Evolutionary conservation across 2,888 invertebrate species (phyloP).

Genomic region (Nowickia ferox): DNA sequence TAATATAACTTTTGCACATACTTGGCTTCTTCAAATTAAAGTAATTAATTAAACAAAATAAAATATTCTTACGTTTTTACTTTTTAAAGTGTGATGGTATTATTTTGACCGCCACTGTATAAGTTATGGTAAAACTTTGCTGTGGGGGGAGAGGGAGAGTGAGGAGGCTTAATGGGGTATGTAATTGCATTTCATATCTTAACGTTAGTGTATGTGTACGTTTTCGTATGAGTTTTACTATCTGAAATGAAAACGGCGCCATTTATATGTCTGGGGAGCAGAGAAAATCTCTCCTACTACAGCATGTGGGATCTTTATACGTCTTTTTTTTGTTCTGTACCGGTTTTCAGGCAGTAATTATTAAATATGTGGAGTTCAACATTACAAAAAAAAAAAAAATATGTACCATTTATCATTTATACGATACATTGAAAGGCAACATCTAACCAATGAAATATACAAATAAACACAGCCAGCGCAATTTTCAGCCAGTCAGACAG

Average conservation of each 20-base stretch:
- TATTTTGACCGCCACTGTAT: no score
- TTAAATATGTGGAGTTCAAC: slow-evolving; percentile 63
- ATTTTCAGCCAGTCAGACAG: slow-evolving; percentile 17
- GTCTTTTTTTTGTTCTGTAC: slow-evolving; percentile 4
- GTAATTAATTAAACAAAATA: no score
- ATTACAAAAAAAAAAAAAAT: slow-evolving; percentile 40
- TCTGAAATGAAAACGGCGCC: slow-evolving; percentile 58
- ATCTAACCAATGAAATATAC: slow-evolving; percentile 31
- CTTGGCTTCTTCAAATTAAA: no score
- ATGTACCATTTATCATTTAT: slow-evolving; percentile 62
- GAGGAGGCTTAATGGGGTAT: slow-evolving; percentile 69
- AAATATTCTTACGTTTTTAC: no score
- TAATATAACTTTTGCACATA: no score
- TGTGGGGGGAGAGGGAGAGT: no score
- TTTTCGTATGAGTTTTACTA: slow-evolving; percentile 16
- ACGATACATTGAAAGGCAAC: slow-evolving; percentile 43
- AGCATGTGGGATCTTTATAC: slow-evolving; percentile 30
- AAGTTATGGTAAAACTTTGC: slow-evolving; percentile 8
- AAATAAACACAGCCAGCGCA: slow-evolving; percentile 26
- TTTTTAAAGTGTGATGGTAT: no score
- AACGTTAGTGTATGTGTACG: not conserved
- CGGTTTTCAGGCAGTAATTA: slow-evolving; percentile 69
- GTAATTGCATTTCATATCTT: slow-evolving; percentile 70
- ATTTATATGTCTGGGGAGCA: slow-evolving; percentile 65
- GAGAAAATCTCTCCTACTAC: slow-evolving; percentile 12